phyloP scores from a whole-genome alignment of 2,888 invertebrate species.

The Scaeva pyrastri region DNA sequence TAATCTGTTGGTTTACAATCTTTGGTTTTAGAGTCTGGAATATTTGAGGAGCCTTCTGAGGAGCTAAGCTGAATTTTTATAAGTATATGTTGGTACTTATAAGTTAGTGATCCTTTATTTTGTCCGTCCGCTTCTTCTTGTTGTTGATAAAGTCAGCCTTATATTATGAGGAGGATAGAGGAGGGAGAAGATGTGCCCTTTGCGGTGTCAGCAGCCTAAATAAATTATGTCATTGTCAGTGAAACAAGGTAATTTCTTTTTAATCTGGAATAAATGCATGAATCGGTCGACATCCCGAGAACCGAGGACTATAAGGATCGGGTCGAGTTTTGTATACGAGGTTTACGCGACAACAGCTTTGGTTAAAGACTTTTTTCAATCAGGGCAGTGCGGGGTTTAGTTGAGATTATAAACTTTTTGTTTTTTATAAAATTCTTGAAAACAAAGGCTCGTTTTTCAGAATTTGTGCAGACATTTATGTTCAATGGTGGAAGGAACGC shows the following conservation, averaged over 20 bases:
- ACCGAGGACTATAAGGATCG: no score
- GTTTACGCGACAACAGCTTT: no score
- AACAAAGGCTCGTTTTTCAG: constrained; percentile 3
- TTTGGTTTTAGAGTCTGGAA: constrained; percentile 62
- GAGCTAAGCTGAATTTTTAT: constrained; percentile 30
- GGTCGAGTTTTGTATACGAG: no score
- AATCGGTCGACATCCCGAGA: constrained; percentile 50
- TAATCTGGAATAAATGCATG: constrained; percentile 75
- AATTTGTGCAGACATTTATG: neutral
- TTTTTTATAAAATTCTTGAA: neutral
- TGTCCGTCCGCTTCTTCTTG: neutral
- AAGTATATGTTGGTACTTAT: no score
- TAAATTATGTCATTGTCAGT: constrained; percentile 74
- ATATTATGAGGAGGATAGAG: neutral
- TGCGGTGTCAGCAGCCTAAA: constrained; percentile 67
- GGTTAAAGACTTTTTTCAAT: neutral
- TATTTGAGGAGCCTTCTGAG: constrained; percentile 44
- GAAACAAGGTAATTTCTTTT: constrained; percentile 73
- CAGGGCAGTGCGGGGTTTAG: constrained; percentile 1
- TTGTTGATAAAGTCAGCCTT: constrained; percentile 40
- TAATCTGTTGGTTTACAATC: constrained; percentile 72
- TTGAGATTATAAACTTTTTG: neutral
- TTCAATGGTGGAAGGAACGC: no score
- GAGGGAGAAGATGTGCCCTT: constrained; percentile 39
- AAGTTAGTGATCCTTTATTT: constrained; percentile 53